These are phyloP conservation scores for Danio aesculapii DNA, from an alignment of 2,797 vertebrate species.

Conservation along the genomic window DNA sequence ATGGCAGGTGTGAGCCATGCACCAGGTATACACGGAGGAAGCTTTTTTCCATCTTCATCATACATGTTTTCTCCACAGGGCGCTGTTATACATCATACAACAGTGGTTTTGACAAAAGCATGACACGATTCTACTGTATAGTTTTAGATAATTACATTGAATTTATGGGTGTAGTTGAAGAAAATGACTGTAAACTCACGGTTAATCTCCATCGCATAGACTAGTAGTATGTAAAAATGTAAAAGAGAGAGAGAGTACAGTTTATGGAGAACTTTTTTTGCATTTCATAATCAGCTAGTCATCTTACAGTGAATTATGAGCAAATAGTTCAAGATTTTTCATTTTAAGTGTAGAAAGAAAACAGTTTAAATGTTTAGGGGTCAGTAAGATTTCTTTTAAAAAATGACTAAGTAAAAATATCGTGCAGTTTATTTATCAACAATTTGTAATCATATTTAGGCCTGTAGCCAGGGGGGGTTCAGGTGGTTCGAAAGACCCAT, in stretches of 20 bases:
- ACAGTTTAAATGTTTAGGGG: not conserved
- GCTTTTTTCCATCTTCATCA: slow-evolving; percentile 95
- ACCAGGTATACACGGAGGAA: slow-evolving; percentile 95
- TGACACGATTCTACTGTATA: not conserved
- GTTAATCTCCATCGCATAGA: slow-evolving; percentile 99
- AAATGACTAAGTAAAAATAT: too few relatives aligned
- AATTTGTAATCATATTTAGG: too few relatives aligned
- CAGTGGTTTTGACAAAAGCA: not conserved
- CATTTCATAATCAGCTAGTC: not conserved
- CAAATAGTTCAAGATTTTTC: not conserved
- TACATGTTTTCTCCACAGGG: slow-evolving; percentile 97
- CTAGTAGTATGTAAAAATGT: slow-evolving; percentile 73
- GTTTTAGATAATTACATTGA: not conserved
- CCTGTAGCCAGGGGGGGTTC: too few relatives aligned
- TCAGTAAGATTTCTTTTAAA: not conserved
- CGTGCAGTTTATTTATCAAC: too few relatives aligned
- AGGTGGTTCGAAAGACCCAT: too few relatives aligned
- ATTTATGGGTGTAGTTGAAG: not conserved
- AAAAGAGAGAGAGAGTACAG: slow-evolving; percentile 41
- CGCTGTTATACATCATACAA: slow-evolving; percentile 67
- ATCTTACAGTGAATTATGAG: not conserved
- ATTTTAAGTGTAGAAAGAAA: not conserved
- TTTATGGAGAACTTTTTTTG: not conserved
- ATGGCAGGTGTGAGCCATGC: slow-evolving; percentile 97
- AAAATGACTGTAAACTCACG: slow-evolving; percentile 83